A percentile compares a stretch with the other conserved stretches of the same genome.
These are phyloP conservation scores for Lordiphosa collinella DNA, from an alignment of 1,140 invertebrate species.

Conservation along the genomic window DNA sequence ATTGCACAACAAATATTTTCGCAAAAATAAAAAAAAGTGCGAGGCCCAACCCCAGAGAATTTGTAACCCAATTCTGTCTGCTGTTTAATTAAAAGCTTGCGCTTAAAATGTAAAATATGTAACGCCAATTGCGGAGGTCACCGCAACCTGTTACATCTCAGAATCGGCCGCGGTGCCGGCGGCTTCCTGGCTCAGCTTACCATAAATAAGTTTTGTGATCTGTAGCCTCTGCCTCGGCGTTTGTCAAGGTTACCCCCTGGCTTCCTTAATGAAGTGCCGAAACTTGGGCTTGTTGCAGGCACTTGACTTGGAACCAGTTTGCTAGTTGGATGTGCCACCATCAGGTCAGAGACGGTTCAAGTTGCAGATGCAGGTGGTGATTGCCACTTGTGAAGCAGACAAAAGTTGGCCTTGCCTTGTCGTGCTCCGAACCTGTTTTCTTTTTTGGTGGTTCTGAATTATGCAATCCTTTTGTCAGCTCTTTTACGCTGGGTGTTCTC, in stretches of 20 bases:
- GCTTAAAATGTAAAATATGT: constrained; percentile 41
- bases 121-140: constrained; percentile 27
- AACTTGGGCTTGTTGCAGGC: constrained; percentile 65
- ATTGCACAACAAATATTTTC: constrained; percentile 69
- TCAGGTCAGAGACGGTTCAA: constrained; percentile 21
- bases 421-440: constrained; percentile 57
- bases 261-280: constrained; percentile 77
- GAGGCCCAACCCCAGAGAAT: constrained; percentile 54
- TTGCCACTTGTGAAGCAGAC: constrained; percentile 34
- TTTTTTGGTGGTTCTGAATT: constrained; percentile 55
- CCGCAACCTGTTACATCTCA: constrained; percentile 40
- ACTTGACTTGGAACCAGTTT: constrained; percentile 64
- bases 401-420: constrained; percentile 60
- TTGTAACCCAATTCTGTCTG: constrained; percentile 73
- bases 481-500: constrained; percentile 34
- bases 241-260: constrained; percentile 55
- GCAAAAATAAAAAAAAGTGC: constrained; percentile 27
- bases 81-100: constrained; percentile 61
- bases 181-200: constrained; percentile 37
- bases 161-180: no score
- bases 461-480: constrained; percentile 36
- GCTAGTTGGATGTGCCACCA: constrained; percentile 38
- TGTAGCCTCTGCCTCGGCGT: background rate
- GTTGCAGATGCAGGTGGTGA: constrained; percentile 61
- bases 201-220: constrained; percentile 55